A percentile compares a stretch with the other conserved stretches of the same genome.
phyloP scores from a whole-genome alignment of 35 echinoderm and acorn worm genomes.

The Apostichopus parvimensis region DNA sequence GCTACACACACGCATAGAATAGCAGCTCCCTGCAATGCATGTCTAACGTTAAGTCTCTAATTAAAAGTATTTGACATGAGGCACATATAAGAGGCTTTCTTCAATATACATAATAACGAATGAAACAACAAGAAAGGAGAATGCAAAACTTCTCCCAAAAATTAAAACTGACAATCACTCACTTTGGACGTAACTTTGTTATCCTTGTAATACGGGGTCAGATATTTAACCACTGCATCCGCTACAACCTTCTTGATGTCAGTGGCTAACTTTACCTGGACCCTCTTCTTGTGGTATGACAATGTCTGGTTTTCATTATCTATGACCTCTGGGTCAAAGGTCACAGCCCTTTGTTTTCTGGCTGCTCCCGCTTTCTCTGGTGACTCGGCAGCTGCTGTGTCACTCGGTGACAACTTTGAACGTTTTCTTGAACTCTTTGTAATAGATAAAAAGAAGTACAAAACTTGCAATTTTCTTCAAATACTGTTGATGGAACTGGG shows the following conservation, averaged over 20 bases:
- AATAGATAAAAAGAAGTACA: no score
- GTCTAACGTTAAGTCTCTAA: no score
- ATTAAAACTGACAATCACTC: neutral
- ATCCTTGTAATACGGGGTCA: conserved; percentile 95
- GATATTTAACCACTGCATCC: conserved; percentile 93
- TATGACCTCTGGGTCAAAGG: conserved; percentile 75
- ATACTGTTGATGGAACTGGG: no score
- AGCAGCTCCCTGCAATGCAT: no score
- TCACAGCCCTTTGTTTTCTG: conserved; percentile 66
- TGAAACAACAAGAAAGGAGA: neutral
- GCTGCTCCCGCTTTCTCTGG: neutral
- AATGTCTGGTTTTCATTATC: conserved; percentile 76
- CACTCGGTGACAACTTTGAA: neutral
- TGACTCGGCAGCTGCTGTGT: neutral
- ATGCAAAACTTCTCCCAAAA: neutral
- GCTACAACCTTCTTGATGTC: conserved; percentile 70
- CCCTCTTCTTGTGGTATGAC: conserved; percentile 67
- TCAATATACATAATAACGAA: neutral
- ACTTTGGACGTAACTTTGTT: conserved; percentile 91
- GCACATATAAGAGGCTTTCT: no score
- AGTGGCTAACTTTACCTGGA: conserved; percentile 29
- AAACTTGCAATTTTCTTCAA: no score
- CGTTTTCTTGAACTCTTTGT: neutral
- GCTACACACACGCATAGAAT: neutral
- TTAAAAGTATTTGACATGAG: no score